Base-by-base conservation (phyloP, 2,797 vertebrate genomes). In the Tenualosa ilisha region DNA sequence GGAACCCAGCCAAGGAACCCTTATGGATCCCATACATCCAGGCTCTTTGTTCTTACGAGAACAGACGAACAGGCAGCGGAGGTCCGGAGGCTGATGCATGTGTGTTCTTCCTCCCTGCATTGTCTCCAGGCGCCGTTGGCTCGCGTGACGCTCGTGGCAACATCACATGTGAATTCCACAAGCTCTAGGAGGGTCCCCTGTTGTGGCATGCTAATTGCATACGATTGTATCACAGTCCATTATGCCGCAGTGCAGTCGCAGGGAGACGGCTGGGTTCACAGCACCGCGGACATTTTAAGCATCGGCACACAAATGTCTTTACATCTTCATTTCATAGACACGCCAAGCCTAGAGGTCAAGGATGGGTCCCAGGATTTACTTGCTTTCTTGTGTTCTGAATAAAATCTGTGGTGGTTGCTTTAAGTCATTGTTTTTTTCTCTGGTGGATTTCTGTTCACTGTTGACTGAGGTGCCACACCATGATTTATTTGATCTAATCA, bases 151-250 rank as follows among this genome's bases (percentile, higher is more conserved):
- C 65, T 40, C 3, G 26, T 26, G 65, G 65, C 65, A 15, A 4
- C 65, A 17, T 72, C 0, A 11, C 65, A 72, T 40, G 65, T 72
- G 65, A 31, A 4, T 72, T 40, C 24, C 65, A 40, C 26, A 3
- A 31, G 13, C 56, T 59, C 56, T 6, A 24, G 26, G 65, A 15
- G 12, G 26, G 26, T 72, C 26, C 26, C 65, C 65, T 72, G 65
- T 72, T 72, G 65, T 40, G 65, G 65, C 65, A 72, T 72, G 5
- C 65, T 72, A 72, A 72, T 72, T 37, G 65, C 65, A 17, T 31
- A 72, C 37, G 65, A 72, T 72, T 72, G 65, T 72, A 40, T 31
- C 65, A 17, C 65, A 12, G 65, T 13, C 65, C 65, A 72, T 72
- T 72, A 31, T 72, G 12, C 26, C 37, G 65, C 65, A 72, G 37